phyloP scores from a whole-genome alignment of 2,113 vertebrate species.

The Labeo catla region DNA sequence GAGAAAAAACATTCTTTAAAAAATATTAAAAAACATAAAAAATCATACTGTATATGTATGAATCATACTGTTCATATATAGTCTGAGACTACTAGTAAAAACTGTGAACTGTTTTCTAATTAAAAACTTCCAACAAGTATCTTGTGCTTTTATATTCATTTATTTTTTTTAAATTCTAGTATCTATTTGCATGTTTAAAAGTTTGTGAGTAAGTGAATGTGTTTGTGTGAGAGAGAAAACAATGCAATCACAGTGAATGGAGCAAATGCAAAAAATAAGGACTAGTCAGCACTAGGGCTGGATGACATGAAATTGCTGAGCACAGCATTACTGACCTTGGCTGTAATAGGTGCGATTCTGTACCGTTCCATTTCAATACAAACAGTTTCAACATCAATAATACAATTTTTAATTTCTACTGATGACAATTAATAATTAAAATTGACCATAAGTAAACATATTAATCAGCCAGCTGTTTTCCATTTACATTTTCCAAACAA shows the following conservation, averaged over 20 bases:
- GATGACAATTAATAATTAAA: background rate
- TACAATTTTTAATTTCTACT: background rate
- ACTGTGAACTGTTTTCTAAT: no score
- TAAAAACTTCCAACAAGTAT: background rate
- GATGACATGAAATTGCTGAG: conserved; percentile 23
- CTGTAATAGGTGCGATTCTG: background rate
- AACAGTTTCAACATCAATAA: background rate
- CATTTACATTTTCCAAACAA: background rate
- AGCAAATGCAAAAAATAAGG: conserved; percentile 45
- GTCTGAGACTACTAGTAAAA: no score
- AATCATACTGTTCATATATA: no score
- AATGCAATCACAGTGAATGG: conserved; percentile 28
- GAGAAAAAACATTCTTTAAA: no score
- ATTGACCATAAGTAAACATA: background rate
- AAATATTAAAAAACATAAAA: no score
- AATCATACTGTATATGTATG: no score
- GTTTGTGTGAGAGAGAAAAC: conserved; percentile 18
- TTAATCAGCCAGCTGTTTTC: background rate
- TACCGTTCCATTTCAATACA: background rate
- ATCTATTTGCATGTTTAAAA: background rate
- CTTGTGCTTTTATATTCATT: background rate
- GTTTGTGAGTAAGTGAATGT: background rate
- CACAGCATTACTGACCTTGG: conserved; percentile 7
- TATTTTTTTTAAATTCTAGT: background rate
- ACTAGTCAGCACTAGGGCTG: conserved; percentile 40